phyloP scores from a whole-genome alignment of 2,797 vertebrate species.

The Tenualosa thibaudeaui region DNA sequence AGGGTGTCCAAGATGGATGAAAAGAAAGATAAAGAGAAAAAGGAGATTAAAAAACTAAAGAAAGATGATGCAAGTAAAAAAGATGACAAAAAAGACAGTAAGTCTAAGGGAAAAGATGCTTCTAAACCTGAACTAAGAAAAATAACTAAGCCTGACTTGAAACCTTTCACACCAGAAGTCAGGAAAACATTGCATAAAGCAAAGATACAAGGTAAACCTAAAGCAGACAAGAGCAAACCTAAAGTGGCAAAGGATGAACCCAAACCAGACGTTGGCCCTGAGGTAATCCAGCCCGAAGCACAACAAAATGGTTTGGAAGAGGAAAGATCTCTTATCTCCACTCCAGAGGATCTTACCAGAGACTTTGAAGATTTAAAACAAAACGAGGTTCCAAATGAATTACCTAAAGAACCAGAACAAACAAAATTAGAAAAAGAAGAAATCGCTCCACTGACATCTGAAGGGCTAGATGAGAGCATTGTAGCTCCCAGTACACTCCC shows the following conservation, averaged over 20 bases:
- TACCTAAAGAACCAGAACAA: conserved; percentile 52
- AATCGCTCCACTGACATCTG: background rate
- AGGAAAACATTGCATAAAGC: conserved; percentile 94
- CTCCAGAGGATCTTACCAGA: conserved; percentile 89
- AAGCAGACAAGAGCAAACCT: conserved; percentile 78
- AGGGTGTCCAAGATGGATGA: conserved; percentile 91
- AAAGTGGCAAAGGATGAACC: conserved; percentile 62
- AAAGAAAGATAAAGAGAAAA: conserved; percentile 98
- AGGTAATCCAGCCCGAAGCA: conserved; percentile 51
- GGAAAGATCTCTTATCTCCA: conserved; percentile 72
- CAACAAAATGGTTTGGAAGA: conserved; percentile 65
- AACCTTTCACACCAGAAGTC: conserved; percentile 95
- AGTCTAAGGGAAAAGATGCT: conserved; percentile 84
- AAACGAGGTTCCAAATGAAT: conserved; percentile 59
- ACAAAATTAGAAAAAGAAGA: conserved; percentile 30
- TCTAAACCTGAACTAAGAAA: conserved; percentile 88
- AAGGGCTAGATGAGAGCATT: conserved; percentile 44
- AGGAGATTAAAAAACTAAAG: conserved; percentile 91
- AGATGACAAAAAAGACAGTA: conserved; percentile 89
- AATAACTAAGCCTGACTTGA: conserved; percentile 89
- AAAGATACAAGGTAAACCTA: conserved; percentile 86
- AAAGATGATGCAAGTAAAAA: conserved; percentile 88
- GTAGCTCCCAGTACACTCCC: conserved; percentile 47
- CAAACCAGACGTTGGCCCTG: conserved; percentile 53
- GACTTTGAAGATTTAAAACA: conserved; percentile 84